Evolutionary conservation across 2,113 vertebrate species (phyloP), one percentile per base, ranked within the genome.

Genomic region (Solea solea): DNA sequence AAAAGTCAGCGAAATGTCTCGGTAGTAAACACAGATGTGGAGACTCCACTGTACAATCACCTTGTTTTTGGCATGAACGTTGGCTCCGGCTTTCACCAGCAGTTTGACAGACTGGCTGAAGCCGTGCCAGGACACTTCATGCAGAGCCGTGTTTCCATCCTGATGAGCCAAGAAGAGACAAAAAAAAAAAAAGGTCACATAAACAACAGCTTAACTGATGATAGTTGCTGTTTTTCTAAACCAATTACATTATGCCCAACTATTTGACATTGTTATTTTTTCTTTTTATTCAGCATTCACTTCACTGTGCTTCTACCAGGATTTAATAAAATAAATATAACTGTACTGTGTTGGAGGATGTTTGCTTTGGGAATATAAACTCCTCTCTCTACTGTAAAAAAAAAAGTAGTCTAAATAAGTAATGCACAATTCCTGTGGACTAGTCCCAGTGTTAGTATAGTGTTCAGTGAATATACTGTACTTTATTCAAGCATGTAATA

Each of bases 81-180:
- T 97, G 83, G 96, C 97, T 75, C 97, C 97, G 15, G 95, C 96
- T 92, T 98, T 98, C 91, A 99, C 93, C 7, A 99, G 94, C 78
- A 96, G 93, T 90, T 98, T 97, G 88, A 95, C 95, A 4, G 96
- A 96, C 88, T 96, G 97, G 75, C 96, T 97, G 93, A 98, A 98
- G 52, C 97, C 97, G 2, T 99, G 97, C 97, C 97, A 99, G 62
- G 95, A 95, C 0, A 95, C 95, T 89, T 99, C 97, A 3, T 99
- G 97, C 45, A 99, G 94, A 42, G 96, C 96, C 0, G 97, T 96
- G 85, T 97, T 99, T 10, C 97, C 97, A 28, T 97, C 96, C 97
- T 98, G 85, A 51, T 57, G 77, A 13, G 7, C 82, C 45, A 80
- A 11, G 65, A 34, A 7, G 65, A 34, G 8, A 59, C 6, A 55